Percentiles rank a stretch among this genome's conserved stretches.
Conservation (phyloP, 2,888 invertebrate species). For the Drosophila anceps region DNA sequence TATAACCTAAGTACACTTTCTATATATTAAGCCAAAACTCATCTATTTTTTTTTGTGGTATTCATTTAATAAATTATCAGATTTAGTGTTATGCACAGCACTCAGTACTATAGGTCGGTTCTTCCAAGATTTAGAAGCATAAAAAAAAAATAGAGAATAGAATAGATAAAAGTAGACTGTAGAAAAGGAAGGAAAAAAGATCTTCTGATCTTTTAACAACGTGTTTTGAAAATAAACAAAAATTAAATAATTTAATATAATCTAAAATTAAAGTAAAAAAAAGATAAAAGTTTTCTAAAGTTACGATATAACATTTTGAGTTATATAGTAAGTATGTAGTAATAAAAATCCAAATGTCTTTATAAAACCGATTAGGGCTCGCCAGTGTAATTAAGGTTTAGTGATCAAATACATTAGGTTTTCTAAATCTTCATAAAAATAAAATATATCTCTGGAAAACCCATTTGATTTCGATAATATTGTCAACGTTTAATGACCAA, state of each 20-base stretch:
- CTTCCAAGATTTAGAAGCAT: neutral
- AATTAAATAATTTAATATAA: neutral
- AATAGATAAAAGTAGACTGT: neutral
- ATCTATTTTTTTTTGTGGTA: neutral
- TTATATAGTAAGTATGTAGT: neutral
- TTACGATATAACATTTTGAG: neutral
- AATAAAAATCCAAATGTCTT: neutral
- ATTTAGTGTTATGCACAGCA: neutral
- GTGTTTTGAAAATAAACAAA: neutral
- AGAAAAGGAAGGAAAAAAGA: neutral
- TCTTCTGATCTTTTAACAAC: neutral
- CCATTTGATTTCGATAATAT: neutral
- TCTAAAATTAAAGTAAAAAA: neutral
- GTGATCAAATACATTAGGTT: neutral
- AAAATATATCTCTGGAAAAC: neutral
- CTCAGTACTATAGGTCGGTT: neutral
- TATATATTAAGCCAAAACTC: neutral
- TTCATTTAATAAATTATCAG: neutral
- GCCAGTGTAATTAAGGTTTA: neutral
- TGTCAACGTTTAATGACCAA: neutral
- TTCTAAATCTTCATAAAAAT: neutral
- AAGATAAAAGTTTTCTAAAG: neutral
- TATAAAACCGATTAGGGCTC: neutral
- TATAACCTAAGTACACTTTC: neutral
- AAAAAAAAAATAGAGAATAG: neutral